Evolutionary conservation across 2,888 invertebrate genomes (phyloP), one percentile per base, ranked within the genome.

Genomic region (Drosophila tripunctata): DNA sequence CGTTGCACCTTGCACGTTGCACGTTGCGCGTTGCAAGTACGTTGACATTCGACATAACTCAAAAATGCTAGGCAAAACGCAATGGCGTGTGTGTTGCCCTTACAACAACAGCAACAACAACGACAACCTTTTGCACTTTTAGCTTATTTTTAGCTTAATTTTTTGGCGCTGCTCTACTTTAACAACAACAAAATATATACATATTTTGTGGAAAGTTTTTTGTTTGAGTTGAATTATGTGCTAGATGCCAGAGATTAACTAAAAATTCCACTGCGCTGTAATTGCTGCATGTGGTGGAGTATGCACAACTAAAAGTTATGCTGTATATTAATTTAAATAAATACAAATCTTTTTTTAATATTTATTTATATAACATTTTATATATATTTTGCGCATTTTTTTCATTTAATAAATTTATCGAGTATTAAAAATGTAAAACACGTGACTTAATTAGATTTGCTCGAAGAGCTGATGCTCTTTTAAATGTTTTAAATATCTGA

Each of bases 41-140:
- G 76, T 87, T 83, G 82, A 87, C 82, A 85, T 87, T 78, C 82
- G 82, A 64, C 84, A 83, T 86, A 71, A 83, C 87, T 87, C 87
- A 80, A 83, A 86, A 86, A 86, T 75, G 64, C 68, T 71, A 60
- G 63, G 85, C 78, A 82, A 80, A 83, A 68, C 58, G 81, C 81
- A 64, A 70, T 81, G 81, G 87, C 80, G 87, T 81, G 87, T 81
- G 87, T 74, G 41, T 50, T 45, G 35, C 17, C 19, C 40, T 31
- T 12, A 58, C 51, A 51, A 30, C 27, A 41, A 43, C 17, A 61
- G 31, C 56, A 47, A 51, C 38, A 63, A 56, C 36, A 43, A 58
- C 24, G 35, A 41, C 47, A 80, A 44, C 36, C 27, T 14, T 35
- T 58, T 43, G 41, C 52, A 72, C 50, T 66, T 72, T 57, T 63